phyloP scores from a whole-genome alignment of 2,797 vertebrate species.

The Pipistrellus kuhlii region DNA sequence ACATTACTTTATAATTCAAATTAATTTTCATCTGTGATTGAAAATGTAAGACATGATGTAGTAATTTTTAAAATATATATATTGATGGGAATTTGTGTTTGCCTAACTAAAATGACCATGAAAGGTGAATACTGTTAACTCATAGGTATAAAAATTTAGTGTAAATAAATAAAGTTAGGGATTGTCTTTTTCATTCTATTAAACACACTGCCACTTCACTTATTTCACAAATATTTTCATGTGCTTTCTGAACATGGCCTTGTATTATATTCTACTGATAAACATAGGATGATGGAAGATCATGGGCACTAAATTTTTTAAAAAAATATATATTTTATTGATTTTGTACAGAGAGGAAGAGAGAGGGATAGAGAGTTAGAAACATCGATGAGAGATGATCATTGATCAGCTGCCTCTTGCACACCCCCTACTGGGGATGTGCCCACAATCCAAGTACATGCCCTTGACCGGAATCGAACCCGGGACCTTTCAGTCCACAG shows the following conservation, averaged over 20 bases:
- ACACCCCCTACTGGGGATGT: too few species aligned
- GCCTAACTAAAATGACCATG: neutral
- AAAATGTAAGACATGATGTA: neutral
- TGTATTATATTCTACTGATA: neutral
- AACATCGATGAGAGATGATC: too few species aligned
- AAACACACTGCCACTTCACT: neutral
- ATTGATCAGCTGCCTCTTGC: too few species aligned
- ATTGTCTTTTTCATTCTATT: neutral
- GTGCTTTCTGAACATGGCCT: neutral
- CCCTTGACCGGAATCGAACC: too few species aligned
- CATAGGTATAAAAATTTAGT: neutral
- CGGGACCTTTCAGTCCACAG: too few species aligned
- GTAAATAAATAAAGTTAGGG: neutral
- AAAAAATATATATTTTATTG: too few species aligned
- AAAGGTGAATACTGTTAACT: neutral
- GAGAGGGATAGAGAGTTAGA: too few species aligned
- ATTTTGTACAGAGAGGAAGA: too few species aligned
- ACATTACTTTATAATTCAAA: neutral
- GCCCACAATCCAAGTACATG: too few species aligned
- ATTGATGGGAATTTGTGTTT: neutral
- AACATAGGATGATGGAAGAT: neutral
- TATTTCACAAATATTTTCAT: neutral
- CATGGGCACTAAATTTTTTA: neutral
- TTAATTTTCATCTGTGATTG: neutral
- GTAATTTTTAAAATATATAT: neutral